Evolutionary conservation across 1,140 invertebrate species (phyloP), one percentile per base, ranked within the genome.

Genomic region (Medauroidea extradentata): DNA sequence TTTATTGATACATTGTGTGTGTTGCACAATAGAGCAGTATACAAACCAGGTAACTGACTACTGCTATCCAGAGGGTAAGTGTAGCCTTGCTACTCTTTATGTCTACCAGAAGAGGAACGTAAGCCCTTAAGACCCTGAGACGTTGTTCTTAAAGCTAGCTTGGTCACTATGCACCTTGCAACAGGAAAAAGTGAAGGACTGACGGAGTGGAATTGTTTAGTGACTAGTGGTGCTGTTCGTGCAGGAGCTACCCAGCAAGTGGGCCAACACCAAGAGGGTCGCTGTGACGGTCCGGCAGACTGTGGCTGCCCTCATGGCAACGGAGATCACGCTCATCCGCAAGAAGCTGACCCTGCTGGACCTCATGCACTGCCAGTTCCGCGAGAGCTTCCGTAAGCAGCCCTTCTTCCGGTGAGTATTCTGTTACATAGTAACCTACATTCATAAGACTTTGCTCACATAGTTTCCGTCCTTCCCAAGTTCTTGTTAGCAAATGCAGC

Each of bases 201-300:
- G n/a, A n/a, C n/a, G n/a, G n/a, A n/a, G n/a, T n/a, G n/a, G n/a
- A n/a, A n/a, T n/a, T n/a, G n/a, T n/a, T n/a, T n/a, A n/a, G n/a
- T n/a, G n/a, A n/a, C n/a, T n/a, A n/a, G n/a, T n/a, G n/a, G 29
- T 34, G 81, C 58, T 74, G 83, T 73, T 68, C 84, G 39, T n/a
- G n/a, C 75, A 86, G 73, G 85, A 91, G 67, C 73, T 98, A 25
- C 94, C 94, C 0, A 91, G 94, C 64, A 83, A 84, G 64, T 98
- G 95, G 95, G 81, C 74, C 27, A 88, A 87, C 59, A 83, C 91
- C n/a, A 93, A 96, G 72, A 94, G 94, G 73, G 72, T 84, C 59
- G 85, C 89, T 5, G 83, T 89, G 4, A 84, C 86, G 51, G 85
- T 90, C n/a, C 94, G 94, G 71, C 91, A 94, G 72, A 80, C 86